Evolutionary conservation across 2,797 vertebrate species (phyloP).

Genomic region (Nyctibius grandis): DNA sequence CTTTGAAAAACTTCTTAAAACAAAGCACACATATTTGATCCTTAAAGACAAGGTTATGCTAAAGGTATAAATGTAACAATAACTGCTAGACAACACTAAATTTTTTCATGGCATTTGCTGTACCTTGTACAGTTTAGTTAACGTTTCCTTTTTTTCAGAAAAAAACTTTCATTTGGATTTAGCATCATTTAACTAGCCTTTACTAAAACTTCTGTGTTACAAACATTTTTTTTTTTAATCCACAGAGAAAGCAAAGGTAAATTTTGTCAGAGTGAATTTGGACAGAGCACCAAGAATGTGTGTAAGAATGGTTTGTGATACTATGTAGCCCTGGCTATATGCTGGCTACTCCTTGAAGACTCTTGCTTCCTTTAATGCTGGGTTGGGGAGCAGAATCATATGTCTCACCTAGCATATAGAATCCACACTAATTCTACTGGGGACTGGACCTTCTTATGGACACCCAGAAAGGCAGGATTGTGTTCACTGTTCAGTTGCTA

Average conservation of each 20-base stretch:
- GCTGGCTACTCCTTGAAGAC: neutral
- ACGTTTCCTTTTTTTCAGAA: slow-evolving; percentile 8
- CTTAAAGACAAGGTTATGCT: neutral
- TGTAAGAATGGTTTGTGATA: neutral
- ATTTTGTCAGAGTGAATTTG: neutral
- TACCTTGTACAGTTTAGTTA: slow-evolving; percentile 17
- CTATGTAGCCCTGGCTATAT: neutral
- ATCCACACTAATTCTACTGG: neutral
- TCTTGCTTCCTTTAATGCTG: neutral
- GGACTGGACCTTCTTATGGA: neutral
- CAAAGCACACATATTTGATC: neutral
- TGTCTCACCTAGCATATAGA: neutral
- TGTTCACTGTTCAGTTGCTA: neutral
- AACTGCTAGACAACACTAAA: neutral
- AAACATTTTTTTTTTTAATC: neutral
- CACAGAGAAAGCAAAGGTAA: neutral
- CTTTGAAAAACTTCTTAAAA: neutral
- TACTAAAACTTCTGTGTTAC: neutral
- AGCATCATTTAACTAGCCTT: neutral
- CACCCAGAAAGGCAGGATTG: neutral
- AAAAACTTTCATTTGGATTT: neutral
- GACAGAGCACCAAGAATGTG: neutral
- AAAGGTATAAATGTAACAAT: neutral
- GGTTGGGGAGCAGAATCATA: neutral
- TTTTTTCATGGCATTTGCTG: slow-evolving; percentile 12